phyloP scores from a whole-genome alignment of 1,140 invertebrate species.

The Vanessa atalanta region DNA sequence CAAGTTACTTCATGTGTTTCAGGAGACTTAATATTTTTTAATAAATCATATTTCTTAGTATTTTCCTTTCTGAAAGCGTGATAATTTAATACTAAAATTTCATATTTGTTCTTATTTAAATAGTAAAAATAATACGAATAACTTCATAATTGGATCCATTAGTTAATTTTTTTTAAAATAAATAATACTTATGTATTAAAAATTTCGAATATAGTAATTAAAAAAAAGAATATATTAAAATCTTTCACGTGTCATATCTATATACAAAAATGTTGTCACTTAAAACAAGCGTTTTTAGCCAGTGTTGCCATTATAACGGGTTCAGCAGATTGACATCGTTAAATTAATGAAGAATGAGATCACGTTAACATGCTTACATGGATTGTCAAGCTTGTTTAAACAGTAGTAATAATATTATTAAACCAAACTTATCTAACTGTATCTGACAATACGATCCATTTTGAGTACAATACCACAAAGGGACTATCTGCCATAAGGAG shows the following conservation, averaged over 20 bases:
- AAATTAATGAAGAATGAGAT: constrained; percentile 2
- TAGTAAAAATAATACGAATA: too few species aligned
- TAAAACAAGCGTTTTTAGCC: background rate
- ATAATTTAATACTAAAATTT: too few species aligned
- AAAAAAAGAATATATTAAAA: background rate
- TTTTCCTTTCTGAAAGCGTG: too few species aligned
- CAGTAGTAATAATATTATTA: background rate
- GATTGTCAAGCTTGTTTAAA: constrained; percentile 3
- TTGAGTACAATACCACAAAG: constrained; percentile 18
- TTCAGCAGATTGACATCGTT: background rate
- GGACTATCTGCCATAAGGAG: constrained; percentile 22
- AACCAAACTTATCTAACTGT: constrained; percentile 17
- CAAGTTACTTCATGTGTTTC: background rate
- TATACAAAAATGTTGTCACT: background rate
- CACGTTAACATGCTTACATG: background rate
- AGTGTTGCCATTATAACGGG: background rate
- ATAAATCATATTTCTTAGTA: too few species aligned
- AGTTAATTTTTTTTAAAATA: too few species aligned
- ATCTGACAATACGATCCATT: constrained; percentile 4
- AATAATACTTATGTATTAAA: background rate
- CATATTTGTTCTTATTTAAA: too few species aligned
- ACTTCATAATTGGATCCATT: too few species aligned
- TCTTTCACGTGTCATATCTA: background rate
- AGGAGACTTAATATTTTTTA: background rate
- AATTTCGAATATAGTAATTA: background rate